phyloP scores from a whole-genome alignment of 2,888 invertebrate genomes.

The Erebia palarica region DNA sequence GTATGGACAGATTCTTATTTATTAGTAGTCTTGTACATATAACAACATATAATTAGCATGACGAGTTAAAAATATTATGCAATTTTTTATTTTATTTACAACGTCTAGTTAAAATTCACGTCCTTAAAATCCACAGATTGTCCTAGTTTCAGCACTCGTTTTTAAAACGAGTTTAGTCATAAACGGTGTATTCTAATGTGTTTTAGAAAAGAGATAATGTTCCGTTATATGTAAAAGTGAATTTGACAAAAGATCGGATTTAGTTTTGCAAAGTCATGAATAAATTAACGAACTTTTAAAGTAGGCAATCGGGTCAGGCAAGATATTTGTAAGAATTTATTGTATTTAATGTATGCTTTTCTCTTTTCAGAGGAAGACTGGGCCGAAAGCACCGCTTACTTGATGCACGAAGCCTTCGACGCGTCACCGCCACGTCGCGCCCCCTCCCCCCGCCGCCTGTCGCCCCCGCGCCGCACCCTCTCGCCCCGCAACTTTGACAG shows the following conservation, averaged over 20 bases:
- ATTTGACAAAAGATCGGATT: conserved; percentile 60
- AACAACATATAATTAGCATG: neutral
- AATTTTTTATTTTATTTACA: neutral
- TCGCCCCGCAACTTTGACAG: conserved; percentile 57
- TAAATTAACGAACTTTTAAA: conserved; percentile 48
- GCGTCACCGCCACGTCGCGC: conserved; percentile 67
- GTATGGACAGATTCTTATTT: too few relatives aligned
- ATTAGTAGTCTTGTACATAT: neutral
- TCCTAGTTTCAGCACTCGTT: conserved; percentile 10
- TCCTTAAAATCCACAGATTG: neutral
- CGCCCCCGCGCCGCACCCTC: conserved; percentile 47
- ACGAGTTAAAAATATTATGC: neutral
- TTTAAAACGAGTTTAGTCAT: conserved; percentile 25
- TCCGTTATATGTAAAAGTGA: conserved; percentile 64
- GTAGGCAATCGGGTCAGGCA: conserved; percentile 52
- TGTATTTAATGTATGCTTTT: conserved; percentile 37
- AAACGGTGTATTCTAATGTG: conserved; percentile 42
- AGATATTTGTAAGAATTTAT: conserved; percentile 15
- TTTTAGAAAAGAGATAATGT: conserved; percentile 53
- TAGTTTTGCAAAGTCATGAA: conserved; percentile 50
- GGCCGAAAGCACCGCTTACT: conserved; percentile 85
- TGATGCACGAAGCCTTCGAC: conserved; percentile 83
- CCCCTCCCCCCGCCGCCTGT: conserved; percentile 27
- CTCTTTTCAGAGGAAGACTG: conserved; percentile 88
- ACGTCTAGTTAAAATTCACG: conserved; percentile 2